Percentiles rank a stretch among this genome's conserved stretches.
Evolutionary conservation across 2,888 invertebrate genomes (phyloP).

Genomic region (Cheilosia soror): DNA sequence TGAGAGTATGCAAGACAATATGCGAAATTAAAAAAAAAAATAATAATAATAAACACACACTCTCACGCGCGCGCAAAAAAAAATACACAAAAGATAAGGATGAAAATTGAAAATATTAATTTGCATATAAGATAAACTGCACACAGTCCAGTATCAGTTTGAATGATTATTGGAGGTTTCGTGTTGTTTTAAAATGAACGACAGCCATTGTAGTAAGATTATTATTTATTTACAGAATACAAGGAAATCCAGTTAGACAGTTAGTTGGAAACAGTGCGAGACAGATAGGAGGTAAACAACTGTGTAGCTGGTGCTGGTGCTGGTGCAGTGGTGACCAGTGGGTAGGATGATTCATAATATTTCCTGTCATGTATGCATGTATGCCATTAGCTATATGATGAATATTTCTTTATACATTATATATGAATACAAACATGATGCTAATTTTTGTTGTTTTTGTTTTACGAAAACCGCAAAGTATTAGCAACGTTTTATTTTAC

Average conservation of each 20-base stretch:
- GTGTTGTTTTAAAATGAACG: not conserved
- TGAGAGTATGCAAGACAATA: not conserved
- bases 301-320: not conserved
- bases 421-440: not conserved
- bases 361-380: slow-evolving; percentile 21
- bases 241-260: not conserved
- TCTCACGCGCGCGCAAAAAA: not conserved
- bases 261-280: not conserved
- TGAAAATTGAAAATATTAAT: not conserved
- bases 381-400: not conserved
- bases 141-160: no score
- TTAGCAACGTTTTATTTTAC: not conserved
- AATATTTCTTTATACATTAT: not conserved
- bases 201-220: not conserved
- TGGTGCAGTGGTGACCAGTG: slow-evolving; percentile 1
- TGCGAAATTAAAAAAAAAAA: not conserved
- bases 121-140: no score
- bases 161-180: not conserved
- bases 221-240: not conserved
- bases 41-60: not conserved
- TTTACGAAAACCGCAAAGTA: not conserved
- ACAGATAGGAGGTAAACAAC: not conserved
- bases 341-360: slow-evolving; percentile 18
- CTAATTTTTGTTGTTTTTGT: not conserved
- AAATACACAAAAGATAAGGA: not conserved